Percentiles rank a stretch among this genome's conserved stretches.
Conservation (phyloP, 2,113 vertebrate genomes). For the Orycteropus afer region DNA sequence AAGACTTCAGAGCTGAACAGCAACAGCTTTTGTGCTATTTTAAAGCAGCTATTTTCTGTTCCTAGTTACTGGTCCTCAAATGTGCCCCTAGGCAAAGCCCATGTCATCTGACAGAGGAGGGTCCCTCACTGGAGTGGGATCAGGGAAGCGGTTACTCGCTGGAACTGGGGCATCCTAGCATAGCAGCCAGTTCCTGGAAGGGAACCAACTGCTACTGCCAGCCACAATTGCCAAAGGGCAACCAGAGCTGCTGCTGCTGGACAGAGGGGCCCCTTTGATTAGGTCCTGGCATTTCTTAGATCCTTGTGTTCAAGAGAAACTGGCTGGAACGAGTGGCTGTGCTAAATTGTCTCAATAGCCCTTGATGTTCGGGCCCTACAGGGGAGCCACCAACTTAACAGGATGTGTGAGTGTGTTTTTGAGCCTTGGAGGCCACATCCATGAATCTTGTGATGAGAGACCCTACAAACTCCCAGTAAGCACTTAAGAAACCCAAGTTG, state of each 20-base stretch:
- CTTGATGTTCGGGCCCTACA: not conserved
- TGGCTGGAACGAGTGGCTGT: not conserved
- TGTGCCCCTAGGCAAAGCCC: not conserved
- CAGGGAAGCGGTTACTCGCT: not conserved
- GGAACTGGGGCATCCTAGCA: not conserved
- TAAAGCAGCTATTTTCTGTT: not conserved
- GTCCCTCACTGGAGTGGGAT: not conserved
- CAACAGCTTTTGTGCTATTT: slow-evolving; percentile 34
- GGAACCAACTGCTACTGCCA: not conserved
- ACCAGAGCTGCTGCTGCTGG: not conserved
- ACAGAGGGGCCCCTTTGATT: not conserved
- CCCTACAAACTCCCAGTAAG: not conserved
- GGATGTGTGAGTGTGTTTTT: not conserved
- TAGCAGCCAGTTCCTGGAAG: not conserved
- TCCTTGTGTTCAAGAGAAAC: not conserved
- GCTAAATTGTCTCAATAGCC: not conserved
- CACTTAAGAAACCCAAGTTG: not conserved
- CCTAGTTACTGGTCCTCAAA: not conserved
- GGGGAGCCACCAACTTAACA: not conserved
- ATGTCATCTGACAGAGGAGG: not conserved
- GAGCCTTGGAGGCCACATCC: not conserved
- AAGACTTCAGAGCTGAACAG: not conserved
- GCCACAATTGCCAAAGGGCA: not conserved
- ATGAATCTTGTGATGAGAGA: not conserved
- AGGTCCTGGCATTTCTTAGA: not conserved